Evolutionary conservation across 2,797 vertebrate genomes (phyloP).

Genomic region (Microcaecilia unicolor): DNA sequence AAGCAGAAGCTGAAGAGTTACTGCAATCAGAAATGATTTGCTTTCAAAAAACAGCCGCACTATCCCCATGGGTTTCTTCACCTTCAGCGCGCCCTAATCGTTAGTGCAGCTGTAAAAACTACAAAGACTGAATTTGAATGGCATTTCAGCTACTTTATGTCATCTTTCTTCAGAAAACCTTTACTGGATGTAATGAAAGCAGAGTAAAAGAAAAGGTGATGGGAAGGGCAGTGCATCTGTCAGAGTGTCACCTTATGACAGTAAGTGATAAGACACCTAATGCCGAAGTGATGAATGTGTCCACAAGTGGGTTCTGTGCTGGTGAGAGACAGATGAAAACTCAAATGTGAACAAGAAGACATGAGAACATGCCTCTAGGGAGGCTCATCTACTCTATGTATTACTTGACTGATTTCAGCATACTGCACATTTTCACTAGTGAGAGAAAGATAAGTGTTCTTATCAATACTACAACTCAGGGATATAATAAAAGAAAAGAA

Average conservation of each 20-base stretch:
- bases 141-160: conserved; percentile 22
- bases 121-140: not conserved
- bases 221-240: conserved; percentile 14
- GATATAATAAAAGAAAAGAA: conserved; percentile 14
- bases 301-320: conserved; percentile 11
- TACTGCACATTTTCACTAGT: conserved; percentile 15
- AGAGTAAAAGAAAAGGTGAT: conserved; percentile 7
- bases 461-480: conserved; percentile 22
- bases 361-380: conserved; percentile 22
- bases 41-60: too few species aligned
- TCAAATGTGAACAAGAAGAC: conserved; percentile 16
- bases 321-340: conserved; percentile 27
- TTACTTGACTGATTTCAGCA: conserved; percentile 29
- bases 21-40: too few species aligned
- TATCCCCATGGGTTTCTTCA: too few species aligned
- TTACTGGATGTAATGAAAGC: conserved; percentile 22
- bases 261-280: conserved; percentile 28
- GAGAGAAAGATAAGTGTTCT: conserved; percentile 29
- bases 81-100: too few species aligned
- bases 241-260: conserved; percentile 30
- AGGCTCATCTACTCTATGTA: conserved; percentile 8
- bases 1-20: too few species aligned
- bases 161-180: conserved; percentile 18
- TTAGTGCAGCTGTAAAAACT: too few species aligned
- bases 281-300: conserved; percentile 21